These are phyloP conservation scores for Monoplex corrugatus DNA, from an alignment of 2,888 invertebrate species.

Conservation along the genomic window DNA sequence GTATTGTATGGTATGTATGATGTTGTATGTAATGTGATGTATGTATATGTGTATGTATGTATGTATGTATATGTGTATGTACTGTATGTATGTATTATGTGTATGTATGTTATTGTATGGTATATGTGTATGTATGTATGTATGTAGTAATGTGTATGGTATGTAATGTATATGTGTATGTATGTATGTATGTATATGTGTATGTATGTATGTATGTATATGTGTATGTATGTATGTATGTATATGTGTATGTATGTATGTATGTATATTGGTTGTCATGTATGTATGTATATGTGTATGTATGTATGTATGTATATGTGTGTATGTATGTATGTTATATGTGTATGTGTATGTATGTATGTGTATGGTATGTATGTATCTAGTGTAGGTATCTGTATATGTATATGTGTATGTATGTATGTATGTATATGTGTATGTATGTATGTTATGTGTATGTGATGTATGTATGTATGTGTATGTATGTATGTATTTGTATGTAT, in stretches of 20 bases:
- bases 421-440: too few relatives aligned
- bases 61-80: constrained; percentile 20
- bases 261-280: too few relatives aligned
- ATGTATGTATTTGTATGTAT: too few relatives aligned
- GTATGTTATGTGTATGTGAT: too few relatives aligned
- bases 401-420: too few relatives aligned
- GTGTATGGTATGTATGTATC: too few relatives aligned
- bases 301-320: not conserved
- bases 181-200: not conserved
- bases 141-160: too few relatives aligned
- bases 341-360: too few relatives aligned
- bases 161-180: not conserved
- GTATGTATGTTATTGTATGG: not conserved
- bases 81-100: constrained; percentile 11
- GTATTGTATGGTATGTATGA: not conserved
- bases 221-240: not conserved
- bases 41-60: not conserved
- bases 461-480: too few relatives aligned
- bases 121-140: too few relatives aligned
- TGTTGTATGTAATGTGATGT: not conserved
- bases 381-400: too few relatives aligned
- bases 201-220: not conserved
- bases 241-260: not conserved
- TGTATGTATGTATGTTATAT: not conserved
- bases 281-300: not conserved